These are phyloP conservation scores for silkworm (Bombyx mori) DNA, from an alignment of 1,140 invertebrate genomes.

Conservation along the genomic window ASM3026992v2 NC_085117.1:15077001-15077500, in stretches of 20 bases:
- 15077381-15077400: too few species aligned
- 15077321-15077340: conserved; percentile 33
- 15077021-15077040: not conserved
- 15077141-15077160: conserved; percentile 6
- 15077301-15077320: conserved; percentile 33
- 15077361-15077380: too few species aligned
- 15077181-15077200: conserved; percentile 2
- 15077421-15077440: too few species aligned
- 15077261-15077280: conserved; percentile 29
- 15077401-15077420: too few species aligned
- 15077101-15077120: conserved; percentile 7
- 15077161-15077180: conserved; percentile 7
- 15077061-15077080: conserved; percentile 9
- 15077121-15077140: not conserved
- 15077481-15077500: too few species aligned
- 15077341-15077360: not conserved
- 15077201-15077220: conserved; percentile 12
- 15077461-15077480: too few species aligned
- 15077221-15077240: conserved; percentile 20
- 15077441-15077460: too few species aligned
- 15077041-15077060: conserved; percentile 15
- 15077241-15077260: conserved; percentile 51
- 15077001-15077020: too few species aligned
- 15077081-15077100: conserved; percentile 20
- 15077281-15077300: conserved; percentile 33